These are phyloP conservation scores for Drosophila prosaltans DNA, from an alignment of 1,140 invertebrate genomes.

Conservation along the genomic window DNA sequence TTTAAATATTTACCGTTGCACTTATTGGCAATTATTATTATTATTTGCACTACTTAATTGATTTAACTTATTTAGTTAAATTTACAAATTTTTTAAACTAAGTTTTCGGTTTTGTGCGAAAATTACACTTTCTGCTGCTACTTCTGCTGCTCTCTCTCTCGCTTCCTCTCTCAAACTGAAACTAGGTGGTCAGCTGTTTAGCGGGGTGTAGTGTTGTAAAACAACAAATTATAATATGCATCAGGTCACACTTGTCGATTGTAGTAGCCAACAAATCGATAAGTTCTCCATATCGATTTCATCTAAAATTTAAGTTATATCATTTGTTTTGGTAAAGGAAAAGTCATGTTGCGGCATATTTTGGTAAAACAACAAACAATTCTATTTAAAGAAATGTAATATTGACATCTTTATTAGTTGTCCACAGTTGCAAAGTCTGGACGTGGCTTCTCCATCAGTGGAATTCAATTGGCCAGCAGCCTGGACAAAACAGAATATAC, in stretches of 20 bases:
- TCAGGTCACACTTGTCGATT: conserved; percentile 16
- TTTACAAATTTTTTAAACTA: conserved; percentile 53
- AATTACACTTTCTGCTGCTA: conserved; percentile 57
- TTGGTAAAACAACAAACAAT: conserved; percentile 27
- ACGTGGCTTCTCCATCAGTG: conserved; percentile 18
- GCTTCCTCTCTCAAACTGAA: conserved; percentile 70
- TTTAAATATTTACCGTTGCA: conserved; percentile 63
- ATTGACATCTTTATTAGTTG: conserved; percentile 10
- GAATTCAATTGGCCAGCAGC: conserved; percentile 34
- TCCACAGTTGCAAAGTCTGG: conserved; percentile 23
- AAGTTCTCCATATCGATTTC: no score
- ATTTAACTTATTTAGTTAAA: conserved; percentile 49
- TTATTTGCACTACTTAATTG: conserved; percentile 50
- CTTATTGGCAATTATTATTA: conserved; percentile 38
- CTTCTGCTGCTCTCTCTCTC: conserved; percentile 46
- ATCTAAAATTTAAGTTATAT: conserved; percentile 22
- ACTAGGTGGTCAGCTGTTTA: conserved; percentile 31
- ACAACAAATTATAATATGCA: background rate
- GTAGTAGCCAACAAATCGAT: no score
- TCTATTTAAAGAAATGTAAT: background rate
- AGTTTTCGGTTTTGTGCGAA: conserved; percentile 54
- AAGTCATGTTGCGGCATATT: conserved; percentile 58
- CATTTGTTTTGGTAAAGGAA: conserved; percentile 31
- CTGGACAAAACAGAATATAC: conserved; percentile 51
- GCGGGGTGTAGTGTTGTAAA: conserved; percentile 9